phyloP scores from a whole-genome alignment of 2,113 vertebrate species.

The Anas platyrhynchos region DNA sequence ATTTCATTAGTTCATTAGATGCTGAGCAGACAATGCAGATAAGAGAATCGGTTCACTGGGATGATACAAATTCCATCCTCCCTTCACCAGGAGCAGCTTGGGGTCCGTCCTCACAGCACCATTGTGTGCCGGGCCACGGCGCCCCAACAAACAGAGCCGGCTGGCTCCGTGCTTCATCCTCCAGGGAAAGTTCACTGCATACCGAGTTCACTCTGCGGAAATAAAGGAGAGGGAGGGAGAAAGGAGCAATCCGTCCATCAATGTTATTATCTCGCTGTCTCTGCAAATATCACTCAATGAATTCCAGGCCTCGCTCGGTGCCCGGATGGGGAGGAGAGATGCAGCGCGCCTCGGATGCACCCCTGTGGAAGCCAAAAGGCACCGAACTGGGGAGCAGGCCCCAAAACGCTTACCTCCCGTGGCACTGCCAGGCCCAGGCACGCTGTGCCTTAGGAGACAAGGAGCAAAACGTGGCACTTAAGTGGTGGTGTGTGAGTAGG shows the following conservation, averaged over 20 bases:
- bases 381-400: neutral
- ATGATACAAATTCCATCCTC: slow-evolving; percentile 20
- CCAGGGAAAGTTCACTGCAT: neutral
- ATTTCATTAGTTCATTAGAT: slow-evolving; percentile 73
- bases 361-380: neutral
- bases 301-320: neutral
- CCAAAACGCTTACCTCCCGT: neutral
- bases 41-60: slow-evolving; percentile 31
- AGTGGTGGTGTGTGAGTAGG: neutral
- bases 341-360: neutral
- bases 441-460: neutral
- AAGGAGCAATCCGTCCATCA: neutral
- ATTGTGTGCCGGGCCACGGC: neutral
- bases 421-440: neutral
- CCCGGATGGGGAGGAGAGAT: neutral
- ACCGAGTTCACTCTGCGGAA: neutral
- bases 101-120: neutral
- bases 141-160: neutral
- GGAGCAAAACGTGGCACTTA: neutral
- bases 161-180: neutral
- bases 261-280: neutral
- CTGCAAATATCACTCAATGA: neutral
- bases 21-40: slow-evolving; percentile 57
- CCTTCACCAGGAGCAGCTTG: neutral
- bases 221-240: neutral